Percentiles rank a stretch among this genome's conserved stretches.
Conservation (phyloP, 2,888 invertebrate species). For the Cryptocephalus primarius region DNA sequence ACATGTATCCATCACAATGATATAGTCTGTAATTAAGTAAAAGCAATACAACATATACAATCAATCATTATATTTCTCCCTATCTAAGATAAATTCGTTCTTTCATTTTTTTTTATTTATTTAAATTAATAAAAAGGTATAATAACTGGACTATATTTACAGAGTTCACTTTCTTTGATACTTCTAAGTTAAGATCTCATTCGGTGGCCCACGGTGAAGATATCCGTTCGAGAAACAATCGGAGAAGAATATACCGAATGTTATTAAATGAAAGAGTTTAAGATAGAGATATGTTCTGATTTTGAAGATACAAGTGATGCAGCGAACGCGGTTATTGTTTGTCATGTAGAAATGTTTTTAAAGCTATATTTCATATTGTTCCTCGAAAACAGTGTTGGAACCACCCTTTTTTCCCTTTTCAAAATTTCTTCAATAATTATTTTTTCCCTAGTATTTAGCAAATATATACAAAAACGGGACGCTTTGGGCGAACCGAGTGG, state of each 20-base stretch:
- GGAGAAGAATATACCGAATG: too few relatives aligned
- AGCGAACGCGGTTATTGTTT: too few relatives aligned
- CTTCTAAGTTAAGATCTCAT: constrained; percentile 10
- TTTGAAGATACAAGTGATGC: too few relatives aligned
- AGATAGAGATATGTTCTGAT: too few relatives aligned
- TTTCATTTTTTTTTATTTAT: constrained; percentile 37
- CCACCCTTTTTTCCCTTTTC: too few relatives aligned
- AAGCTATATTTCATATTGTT: too few relatives aligned
- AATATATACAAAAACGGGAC: constrained; percentile 17
- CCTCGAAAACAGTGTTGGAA: too few relatives aligned
- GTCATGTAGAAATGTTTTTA: too few relatives aligned
- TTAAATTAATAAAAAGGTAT: constrained; percentile 39
- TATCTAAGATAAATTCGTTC: constrained; percentile 42
- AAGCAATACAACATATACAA: constrained; percentile 40
- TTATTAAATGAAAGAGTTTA: too few relatives aligned
- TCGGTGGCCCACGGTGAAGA: too few relatives aligned
- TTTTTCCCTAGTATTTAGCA: constrained; percentile 13
- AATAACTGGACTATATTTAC: constrained; percentile 42
- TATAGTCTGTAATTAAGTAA: constrained; percentile 30
- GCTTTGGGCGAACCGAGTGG: constrained; percentile 18
- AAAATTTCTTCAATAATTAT: too few relatives aligned
- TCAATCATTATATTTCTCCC: constrained; percentile 33
- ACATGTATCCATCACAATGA: constrained; percentile 37
- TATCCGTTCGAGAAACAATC: too few relatives aligned
- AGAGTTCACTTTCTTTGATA: constrained; percentile 26